Evolutionary conservation across 2,888 invertebrate genomes (phyloP), one percentile per base, ranked within the genome.

Genomic region (Azorinus chamasolen): DNA sequence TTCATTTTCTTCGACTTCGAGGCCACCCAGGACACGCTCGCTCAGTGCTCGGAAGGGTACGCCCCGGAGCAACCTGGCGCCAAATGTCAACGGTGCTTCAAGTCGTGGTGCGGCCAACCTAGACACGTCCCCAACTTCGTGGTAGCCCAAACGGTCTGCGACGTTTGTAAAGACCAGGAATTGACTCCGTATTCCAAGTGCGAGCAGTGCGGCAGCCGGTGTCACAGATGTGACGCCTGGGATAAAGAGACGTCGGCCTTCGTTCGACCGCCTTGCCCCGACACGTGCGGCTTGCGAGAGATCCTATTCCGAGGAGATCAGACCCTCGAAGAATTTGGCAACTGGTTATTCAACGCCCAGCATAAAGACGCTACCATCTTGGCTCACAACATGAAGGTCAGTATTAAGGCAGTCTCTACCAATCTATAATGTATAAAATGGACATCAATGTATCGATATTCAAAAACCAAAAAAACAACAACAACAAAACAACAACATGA

Each of bases 201-300:
- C 46, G n/a, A 25, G 24, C 10, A 39, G 20, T 63, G 74, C 22
- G 58, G 68, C n/a, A 43, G 25, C 41, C 48, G 73, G 41, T 69
- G 74, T 46, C 27, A 32, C 3, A 18, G 39, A 48, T 68, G 71
- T 53, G 63, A 58, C 12, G 51, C 54, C 43, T 57, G 55, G 16
- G 53, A 58, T 14, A 57, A 63, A 20, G 50, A n/a, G 58, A 70
- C 41, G 66, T 57, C 53, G 37, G 63, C 43, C 43, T 50, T 12
- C 27, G 25, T n/a, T 25, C 32, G 22, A 57, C 54, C 12, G n/a
- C 76, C 80, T 4, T 76, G 74, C 58, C 51, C 61, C 41, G 64
- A 51, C 22, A 58, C 50, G 18, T 81, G 78, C 53, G 74, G 72
- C 2, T 63, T 55, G n/a, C 59, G 80, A 45, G 77, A 81, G 46